Evolutionary conservation across 1,140 invertebrate genomes (phyloP), one percentile per base, ranked within the genome.

Genomic region (Pseudobourletiella spinata): DNA sequence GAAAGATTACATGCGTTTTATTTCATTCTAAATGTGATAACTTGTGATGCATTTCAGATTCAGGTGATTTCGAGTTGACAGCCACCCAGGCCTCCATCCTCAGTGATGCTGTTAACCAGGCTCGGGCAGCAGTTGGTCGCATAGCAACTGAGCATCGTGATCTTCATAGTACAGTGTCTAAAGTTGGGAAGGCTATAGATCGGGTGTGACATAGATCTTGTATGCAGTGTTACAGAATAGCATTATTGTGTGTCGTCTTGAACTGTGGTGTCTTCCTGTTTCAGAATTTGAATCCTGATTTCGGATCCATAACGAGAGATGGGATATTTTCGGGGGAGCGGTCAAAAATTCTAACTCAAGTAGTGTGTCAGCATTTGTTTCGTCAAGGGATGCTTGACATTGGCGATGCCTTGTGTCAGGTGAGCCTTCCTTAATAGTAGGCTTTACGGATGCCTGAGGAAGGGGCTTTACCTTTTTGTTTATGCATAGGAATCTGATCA

Each of bases 331-430:
- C 85, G 48, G 83, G 83, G 24, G 84, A 87, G 44, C 92, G 92
- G 72, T 79, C 84, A 32, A 82, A 86, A 65, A 78, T 93, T 16
- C 77, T 98, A 43, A 95, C 97, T 77, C 86, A 94, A 78, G 89
- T 95, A n/a, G 91, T 98, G 42, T 92, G 91, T 71, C 91, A 97
- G 73, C 94, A 98, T 81, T 91, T 96, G 73, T 89, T 93, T 74
- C 82, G 94, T 63, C 90, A 95, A 77, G 95, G 94, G 46, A 85
- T 90, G 82, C 78, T 93, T 39, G 86, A 92, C 65, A 89, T 95
- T 61, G 90, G 89, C 18, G 87, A 93, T 73, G 82, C 86, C 71
- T 77, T 97, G 64, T 84, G 86, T 11, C 74, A 77, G 56, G 81
- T 84, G 74, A 44, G 18, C 14, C 22, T 16, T 42, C n/a, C n/a